phyloP scores from a whole-genome alignment of 2,888 invertebrate genomes.

The Tineola bisselliella region DNA sequence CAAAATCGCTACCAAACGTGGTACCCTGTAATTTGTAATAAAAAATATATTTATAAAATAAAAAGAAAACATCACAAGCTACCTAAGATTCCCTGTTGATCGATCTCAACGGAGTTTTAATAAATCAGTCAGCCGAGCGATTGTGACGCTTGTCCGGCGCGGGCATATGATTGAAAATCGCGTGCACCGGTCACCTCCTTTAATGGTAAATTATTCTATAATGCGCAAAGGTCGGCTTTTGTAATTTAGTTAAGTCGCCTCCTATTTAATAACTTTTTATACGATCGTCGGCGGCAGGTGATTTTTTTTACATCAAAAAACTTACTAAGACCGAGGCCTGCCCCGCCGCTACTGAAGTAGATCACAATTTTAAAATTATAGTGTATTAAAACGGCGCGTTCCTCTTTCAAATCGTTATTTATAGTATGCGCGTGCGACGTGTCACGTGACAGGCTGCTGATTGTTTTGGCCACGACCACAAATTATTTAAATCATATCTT shows the following conservation, averaged over 20 bases:
- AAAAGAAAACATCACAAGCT: slow-evolving; percentile 60
- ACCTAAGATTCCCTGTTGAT: slow-evolving; percentile 59
- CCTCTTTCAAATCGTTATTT: slow-evolving; percentile 49
- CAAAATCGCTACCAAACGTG: slow-evolving; percentile 64
- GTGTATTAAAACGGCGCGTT: slow-evolving; percentile 53
- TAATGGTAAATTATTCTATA: slow-evolving; percentile 59
- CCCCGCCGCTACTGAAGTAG: slow-evolving; percentile 58
- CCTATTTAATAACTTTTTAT: slow-evolving; percentile 64
- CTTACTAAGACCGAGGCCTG: slow-evolving; percentile 1
- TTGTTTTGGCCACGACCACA: slow-evolving; percentile 15
- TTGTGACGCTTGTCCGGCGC: slow-evolving; percentile 58
- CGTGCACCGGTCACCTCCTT: slow-evolving; percentile 26
- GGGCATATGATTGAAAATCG: slow-evolving; percentile 49
- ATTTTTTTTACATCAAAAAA: slow-evolving; percentile 38
- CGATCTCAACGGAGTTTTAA: slow-evolving; percentile 55
- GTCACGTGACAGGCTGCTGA: slow-evolving; percentile 13
- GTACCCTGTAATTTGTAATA: slow-evolving; percentile 67
- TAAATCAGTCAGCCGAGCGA: slow-evolving; percentile 47
- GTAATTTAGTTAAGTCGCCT: slow-evolving; percentile 66
- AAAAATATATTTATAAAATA: slow-evolving; percentile 68
- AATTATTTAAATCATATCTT: slow-evolving; percentile 20
- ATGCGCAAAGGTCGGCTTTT: slow-evolving; percentile 60
- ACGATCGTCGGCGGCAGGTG: slow-evolving; percentile 49
- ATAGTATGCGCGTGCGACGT: slow-evolving; percentile 44
- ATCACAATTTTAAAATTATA: slow-evolving; percentile 58